Conservation (phyloP, 2,888 invertebrate species). For the Melinaea marsaeus region DNA sequence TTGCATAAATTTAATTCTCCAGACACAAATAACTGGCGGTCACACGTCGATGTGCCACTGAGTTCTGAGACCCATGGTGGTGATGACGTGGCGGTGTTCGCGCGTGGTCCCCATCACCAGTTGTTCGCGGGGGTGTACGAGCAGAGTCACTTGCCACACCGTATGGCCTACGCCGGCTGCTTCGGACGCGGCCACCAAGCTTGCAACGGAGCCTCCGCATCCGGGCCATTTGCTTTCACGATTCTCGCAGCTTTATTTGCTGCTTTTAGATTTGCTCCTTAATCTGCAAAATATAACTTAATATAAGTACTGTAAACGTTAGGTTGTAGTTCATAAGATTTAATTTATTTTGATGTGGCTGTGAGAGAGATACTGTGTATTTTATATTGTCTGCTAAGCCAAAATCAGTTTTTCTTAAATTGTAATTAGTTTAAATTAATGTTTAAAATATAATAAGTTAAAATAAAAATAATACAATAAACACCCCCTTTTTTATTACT, state of each 20-base stretch:
- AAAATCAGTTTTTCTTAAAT: too few species aligned
- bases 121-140: constrained; percentile 87
- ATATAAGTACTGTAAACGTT: not conserved
- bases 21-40: constrained; percentile 42
- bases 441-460: too few species aligned
- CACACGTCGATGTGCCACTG: constrained; percentile 75
- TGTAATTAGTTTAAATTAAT: too few species aligned
- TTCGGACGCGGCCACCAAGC: constrained; percentile 75
- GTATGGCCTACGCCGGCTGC: constrained; percentile 84
- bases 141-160: constrained; percentile 87
- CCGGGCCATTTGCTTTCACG: not conserved
- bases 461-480: too few species aligned
- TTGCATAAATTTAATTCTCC: constrained; percentile 2
- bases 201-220: constrained; percentile 12
- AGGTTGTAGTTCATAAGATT: too few species aligned
- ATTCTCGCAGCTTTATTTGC: not conserved
- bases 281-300: not conserved
- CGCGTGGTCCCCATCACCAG: constrained; percentile 83
- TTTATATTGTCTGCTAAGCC: too few species aligned
- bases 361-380: too few species aligned
- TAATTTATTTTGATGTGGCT: too few species aligned
- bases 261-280: not conserved
- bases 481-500: too few species aligned
- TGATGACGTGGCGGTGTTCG: constrained; percentile 87
- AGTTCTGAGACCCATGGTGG: constrained; percentile 84